A percentile compares a stretch with the other conserved stretches of the same genome.
Evolutionary conservation across 2,888 invertebrate genomes (phyloP).

Genomic region (Scaptomyza parva): DNA sequence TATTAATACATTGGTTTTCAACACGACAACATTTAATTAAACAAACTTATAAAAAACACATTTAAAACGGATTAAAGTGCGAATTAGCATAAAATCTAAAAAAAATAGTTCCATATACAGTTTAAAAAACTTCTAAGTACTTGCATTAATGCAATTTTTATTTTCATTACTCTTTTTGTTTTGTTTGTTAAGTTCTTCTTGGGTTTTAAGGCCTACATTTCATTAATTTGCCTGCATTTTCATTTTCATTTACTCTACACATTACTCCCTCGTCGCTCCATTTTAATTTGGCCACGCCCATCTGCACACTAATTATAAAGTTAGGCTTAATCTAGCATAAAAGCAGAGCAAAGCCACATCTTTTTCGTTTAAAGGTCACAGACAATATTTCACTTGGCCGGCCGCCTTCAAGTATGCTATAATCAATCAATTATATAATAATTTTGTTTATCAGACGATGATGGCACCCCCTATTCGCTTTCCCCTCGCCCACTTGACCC

Average conservation of each 20-base stretch:
- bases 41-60: neutral
- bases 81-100: conserved; percentile 22
- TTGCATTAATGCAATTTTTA: conserved; percentile 27
- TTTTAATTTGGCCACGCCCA: conserved; percentile 25
- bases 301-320: conserved; percentile 64
- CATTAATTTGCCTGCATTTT: conserved; percentile 25
- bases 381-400: conserved; percentile 63
- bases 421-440: conserved; percentile 57
- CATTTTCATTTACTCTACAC: conserved; percentile 15
- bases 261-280: conserved; percentile 4
- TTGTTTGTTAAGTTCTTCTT: neutral
- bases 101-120: neutral
- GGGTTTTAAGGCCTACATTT: conserved; percentile 13
- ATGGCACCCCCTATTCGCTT: neutral
- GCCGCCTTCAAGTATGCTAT: conserved; percentile 53
- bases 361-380: conserved; percentile 45
- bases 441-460: conserved; percentile 52
- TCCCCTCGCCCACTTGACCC: neutral
- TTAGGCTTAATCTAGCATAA: conserved; percentile 73
- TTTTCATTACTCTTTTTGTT: conserved; percentile 4
- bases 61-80: conserved; percentile 5
- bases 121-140: conserved; percentile 20
- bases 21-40: too few relatives aligned
- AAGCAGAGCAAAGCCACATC: conserved; percentile 17
- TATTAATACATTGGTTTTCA: too few relatives aligned